Base-by-base conservation (phyloP, 1,140 invertebrate genomes). In the Bombyx mori region DNA sequence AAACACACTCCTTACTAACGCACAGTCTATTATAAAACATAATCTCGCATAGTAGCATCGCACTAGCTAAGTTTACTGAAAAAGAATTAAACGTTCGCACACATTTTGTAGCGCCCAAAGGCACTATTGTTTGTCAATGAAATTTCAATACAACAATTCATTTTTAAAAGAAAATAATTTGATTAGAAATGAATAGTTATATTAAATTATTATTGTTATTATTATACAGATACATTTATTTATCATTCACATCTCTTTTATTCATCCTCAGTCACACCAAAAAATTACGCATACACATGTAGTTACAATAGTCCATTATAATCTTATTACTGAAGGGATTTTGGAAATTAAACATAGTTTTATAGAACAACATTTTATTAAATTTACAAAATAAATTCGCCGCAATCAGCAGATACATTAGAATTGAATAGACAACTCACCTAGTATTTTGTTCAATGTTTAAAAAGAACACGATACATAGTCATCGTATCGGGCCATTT, bases 401-500 rank as follows among this genome's bases (percentile, higher is more conserved):
- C n/a, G 26, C 48, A 50, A 46, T 53, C 57, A 35, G 26, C 26
- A 35, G 26, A 35, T 35, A 35, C 26, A 35, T 35, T 35, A 35
- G 26, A 35, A 35, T 35, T 61, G 58, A 64, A 60, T 7, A 8
- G 9, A 18, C 8, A 50, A 50, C 48, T 50, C 48, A 50, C 48
- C 48, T 50, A 50, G 8, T 18, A 8, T 12, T 12, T 8, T 22
- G 48, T 50, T 47, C 64, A 72, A 69, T 70, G 58, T 62, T 57
- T 68, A 60, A 69, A 70, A 69, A 60, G 12, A 66, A 66, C 66
- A 52, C 52, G 66, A 47, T 10, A 26, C 52, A 68, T 56, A 59
- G 65, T 61, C 56, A 66, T 58, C 54, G 57, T 60, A 63, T 66
- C 54, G 54, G 54, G 63, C 63, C 57, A 65, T 64, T 66, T 70